Conservation (phyloP, 2,113 vertebrate species). For the Eolophus roseicapilla region DNA sequence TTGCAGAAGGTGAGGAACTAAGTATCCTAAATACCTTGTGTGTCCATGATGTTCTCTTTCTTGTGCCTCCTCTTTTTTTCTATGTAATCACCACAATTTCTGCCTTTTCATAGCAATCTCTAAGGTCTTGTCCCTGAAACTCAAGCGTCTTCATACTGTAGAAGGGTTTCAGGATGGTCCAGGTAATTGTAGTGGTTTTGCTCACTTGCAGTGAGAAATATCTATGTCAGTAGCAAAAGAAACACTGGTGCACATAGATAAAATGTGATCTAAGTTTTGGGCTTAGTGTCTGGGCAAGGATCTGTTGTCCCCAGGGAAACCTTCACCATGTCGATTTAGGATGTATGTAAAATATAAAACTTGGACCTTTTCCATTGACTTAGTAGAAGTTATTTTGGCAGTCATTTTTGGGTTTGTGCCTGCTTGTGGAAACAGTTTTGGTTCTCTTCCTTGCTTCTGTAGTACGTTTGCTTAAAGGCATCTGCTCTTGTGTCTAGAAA, state of each 20-base stretch:
- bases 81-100: background rate
- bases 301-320: background rate
- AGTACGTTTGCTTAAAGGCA: background rate
- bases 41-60: background rate
- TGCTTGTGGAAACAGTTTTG: background rate
- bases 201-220: background rate
- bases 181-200: background rate
- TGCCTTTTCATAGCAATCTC: background rate
- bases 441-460: background rate
- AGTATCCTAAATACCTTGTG: background rate
- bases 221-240: background rate
- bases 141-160: background rate
- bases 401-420: background rate
- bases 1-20: background rate
- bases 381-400: background rate
- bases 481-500: background rate
- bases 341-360: background rate
- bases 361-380: background rate
- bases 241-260: rapidly evolving
- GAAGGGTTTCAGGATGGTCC: background rate
- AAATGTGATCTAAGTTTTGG: background rate
- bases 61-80: background rate
- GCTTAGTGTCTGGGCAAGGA: background rate
- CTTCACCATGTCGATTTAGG: background rate
- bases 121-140: background rate